phyloP scores from a whole-genome alignment of 2,797 vertebrate species.

The Coracias cyanogaster region DNA sequence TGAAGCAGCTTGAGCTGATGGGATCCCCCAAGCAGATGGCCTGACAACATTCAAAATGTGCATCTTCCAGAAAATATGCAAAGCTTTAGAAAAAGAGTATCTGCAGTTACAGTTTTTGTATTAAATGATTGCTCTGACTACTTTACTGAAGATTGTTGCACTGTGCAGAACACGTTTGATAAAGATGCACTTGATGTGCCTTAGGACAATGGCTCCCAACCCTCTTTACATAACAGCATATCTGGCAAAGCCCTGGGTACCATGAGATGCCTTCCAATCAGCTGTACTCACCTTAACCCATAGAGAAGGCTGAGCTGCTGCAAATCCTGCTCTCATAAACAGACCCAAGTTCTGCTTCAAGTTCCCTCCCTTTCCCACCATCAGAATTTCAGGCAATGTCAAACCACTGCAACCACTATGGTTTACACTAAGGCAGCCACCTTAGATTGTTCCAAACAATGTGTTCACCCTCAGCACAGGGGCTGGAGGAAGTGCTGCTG shows the following conservation, averaged over 20 bases:
- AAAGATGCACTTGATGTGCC: background rate
- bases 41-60: background rate
- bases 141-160: background rate
- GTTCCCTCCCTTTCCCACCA: background rate
- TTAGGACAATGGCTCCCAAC: background rate
- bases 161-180: background rate
- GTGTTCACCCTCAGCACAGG: background rate
- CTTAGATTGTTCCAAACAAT: fast-evolving
- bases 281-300: background rate
- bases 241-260: background rate
- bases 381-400: background rate
- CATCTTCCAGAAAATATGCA: background rate
- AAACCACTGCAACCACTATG: background rate
- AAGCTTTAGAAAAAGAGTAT: background rate
- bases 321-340: background rate
- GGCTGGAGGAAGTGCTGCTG: background rate
- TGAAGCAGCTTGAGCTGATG: constrained; percentile 35
- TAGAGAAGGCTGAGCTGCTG: background rate
- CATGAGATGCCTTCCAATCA: background rate
- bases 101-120: background rate
- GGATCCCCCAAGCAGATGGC: constrained; percentile 55
- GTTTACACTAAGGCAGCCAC: background rate
- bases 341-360: background rate
- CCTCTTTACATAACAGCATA: background rate
- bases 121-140: background rate